Base-by-base conservation (phyloP, 2,888 invertebrate species). In the Gerris lacustris region DNA sequence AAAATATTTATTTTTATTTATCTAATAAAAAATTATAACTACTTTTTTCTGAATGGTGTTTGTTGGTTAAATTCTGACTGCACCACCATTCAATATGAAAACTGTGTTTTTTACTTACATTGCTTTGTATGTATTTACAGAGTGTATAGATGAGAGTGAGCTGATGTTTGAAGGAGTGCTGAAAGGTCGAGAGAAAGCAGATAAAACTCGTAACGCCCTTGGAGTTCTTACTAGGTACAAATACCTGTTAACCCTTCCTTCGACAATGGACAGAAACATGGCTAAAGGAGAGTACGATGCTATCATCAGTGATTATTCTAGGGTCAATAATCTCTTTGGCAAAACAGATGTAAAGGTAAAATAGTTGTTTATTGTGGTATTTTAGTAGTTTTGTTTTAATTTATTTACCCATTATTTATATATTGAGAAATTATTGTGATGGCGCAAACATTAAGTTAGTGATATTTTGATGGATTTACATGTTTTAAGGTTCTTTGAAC, bases 251-350 rank as follows among this genome's bases (percentile, higher is more conserved):
- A 95, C 96, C 79, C 85, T 99, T 76, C 97, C 98, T 0, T 90
- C 94, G 62, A 90, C 91, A 67, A 96, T 99, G 68, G 96, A 97
- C 78, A 88, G 89, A 76, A 96, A 96, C 77, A 94, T 98, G 73
- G 87, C 91, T 76, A 90, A 92, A 78, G 95, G 94, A 69, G 97
- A 99, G 79, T 99, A 95, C 79, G 96, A 98, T 80, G 86, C 96
- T 69, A 95, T 99, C 43, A 94, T 99, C 72, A 99, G 96, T 79
- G 99, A 99, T 80, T 99, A 97, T 80, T 91, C 94, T 1, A 85
- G 98, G 76, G 98, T 96, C 5, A 96, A 94, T 80, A 94, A 96
- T 79, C 83, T 98, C 44, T 98, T 97, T 83, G 92, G 93, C 72
- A 94, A 93, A 80, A 94, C 94, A 45, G 94, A 96, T 80, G 89